Base-by-base conservation (phyloP, 2,888 invertebrate genomes). In the Synanthedon formicaeformis region DNA sequence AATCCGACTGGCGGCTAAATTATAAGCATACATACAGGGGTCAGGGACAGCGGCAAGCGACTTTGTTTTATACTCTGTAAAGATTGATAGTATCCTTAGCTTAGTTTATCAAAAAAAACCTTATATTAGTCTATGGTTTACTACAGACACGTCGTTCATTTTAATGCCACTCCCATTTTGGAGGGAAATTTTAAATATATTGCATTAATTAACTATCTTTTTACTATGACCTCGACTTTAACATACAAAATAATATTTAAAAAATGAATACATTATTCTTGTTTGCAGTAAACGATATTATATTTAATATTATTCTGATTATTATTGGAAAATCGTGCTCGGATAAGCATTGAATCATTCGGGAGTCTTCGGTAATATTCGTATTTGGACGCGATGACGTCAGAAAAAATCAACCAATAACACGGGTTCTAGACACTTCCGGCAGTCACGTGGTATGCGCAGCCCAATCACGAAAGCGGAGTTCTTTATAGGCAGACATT, bases 401-500 rank as follows among this genome's bases (percentile, higher is more conserved):
- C 85, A 86, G 75, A 74, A 73, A 65, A 67, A 70, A 77, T 71
- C 67, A 77, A 75, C 85, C 81, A 77, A 80, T 81, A 78, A 75
- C 80, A 78, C 77, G 74, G 77, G 78, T 78, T 78, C 75, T 72
- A 71, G 67, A 67, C 67, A 79, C 77, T 82, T 88, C 86, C 88
- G 88, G 81, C 65, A 67, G 72, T 86, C 88, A 88, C 88, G 85
- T 88, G 88, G 83, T 77, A 55, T 60, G 60, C 56, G 58, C 64
- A 58, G 64, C 65, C 89, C 88, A 89, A 89, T 88, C 79, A 75
- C 59, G 71, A 56, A 55, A 65, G 73, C 50, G n/a, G 67, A 69
- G 62, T 72, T 73, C 71, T 78, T 73, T 81, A 74, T 80, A 83
- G 88, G 84, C 88, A 86, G 88, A 89, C 89, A 86, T 87, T 87